Conservation (phyloP, 2,113 vertebrate genomes). For the Macquaria australasica region DNA sequence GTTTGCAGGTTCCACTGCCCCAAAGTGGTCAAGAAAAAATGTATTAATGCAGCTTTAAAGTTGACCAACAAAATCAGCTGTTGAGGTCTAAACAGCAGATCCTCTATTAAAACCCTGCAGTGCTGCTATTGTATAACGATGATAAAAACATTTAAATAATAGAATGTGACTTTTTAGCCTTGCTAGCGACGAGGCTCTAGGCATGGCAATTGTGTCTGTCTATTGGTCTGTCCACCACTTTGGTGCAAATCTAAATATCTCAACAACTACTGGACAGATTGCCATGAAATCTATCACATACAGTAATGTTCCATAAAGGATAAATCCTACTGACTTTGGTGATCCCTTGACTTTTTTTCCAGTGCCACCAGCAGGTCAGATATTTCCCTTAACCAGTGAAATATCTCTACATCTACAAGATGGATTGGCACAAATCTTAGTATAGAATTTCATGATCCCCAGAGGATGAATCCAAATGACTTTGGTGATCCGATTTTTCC, state of each 20-base stretch:
- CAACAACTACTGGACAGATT: not conserved
- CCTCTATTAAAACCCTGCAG: not conserved
- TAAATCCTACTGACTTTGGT: not conserved
- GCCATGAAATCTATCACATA: not conserved
- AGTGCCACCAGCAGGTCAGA: not conserved
- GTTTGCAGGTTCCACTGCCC: not conserved
- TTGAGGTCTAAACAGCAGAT: not conserved
- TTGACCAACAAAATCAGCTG: slow-evolving; percentile 10
- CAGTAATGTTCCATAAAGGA: not conserved
- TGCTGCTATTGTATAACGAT: not conserved
- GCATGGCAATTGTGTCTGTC: too few relatives aligned
- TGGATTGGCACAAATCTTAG: not conserved
- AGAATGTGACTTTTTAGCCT: not conserved
- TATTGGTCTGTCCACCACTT: not conserved
- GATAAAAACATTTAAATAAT: not conserved
- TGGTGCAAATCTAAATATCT: not conserved
- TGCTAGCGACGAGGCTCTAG: not conserved
- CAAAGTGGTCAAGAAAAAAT: not conserved
- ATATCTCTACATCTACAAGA: not conserved
- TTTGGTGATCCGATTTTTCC: not conserved
- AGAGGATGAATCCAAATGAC: not conserved
- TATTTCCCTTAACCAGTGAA: not conserved
- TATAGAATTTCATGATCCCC: not conserved
- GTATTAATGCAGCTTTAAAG: slow-evolving; percentile 7
- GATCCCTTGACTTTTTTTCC: too few relatives aligned